phyloP scores from a whole-genome alignment of 2,113 vertebrate species.

The Mastomys natalensis region DNA sequence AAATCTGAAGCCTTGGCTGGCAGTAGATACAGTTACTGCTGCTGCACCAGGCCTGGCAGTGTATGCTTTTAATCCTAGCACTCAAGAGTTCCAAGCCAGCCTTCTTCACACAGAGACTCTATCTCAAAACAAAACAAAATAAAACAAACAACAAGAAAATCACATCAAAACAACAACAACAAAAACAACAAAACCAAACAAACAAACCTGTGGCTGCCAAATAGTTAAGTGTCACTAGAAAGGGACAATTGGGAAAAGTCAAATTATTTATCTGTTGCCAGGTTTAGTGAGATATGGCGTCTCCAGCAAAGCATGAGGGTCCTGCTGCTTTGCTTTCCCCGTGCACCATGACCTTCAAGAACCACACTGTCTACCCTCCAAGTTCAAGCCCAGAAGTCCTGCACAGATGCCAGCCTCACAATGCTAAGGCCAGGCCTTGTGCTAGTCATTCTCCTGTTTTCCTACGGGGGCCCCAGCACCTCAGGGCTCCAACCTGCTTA shows the following conservation, averaged over 20 bases:
- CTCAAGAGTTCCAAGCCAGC: neutral
- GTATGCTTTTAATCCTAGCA: neutral
- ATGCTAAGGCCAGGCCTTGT: conserved; percentile 22
- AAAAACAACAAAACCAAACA: neutral
- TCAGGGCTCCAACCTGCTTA: neutral
- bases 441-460: conserved; percentile 26
- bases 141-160: neutral
- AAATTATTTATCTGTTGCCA: neutral
- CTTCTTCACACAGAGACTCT: neutral
- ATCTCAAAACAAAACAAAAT: neutral
- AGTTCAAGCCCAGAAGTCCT: neutral
- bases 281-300: neutral
- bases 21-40: neutral
- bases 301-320: neutral
- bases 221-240: neutral
- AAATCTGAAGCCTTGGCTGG: neutral
- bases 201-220: neutral
- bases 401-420: neutral
- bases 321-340: neutral
- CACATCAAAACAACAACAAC: neutral
- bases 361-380: neutral
- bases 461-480: neutral
- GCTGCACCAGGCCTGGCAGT: neutral
- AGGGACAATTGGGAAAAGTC: neutral
- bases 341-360: neutral